Base-by-base conservation (phyloP, 2,888 invertebrate genomes). In the Apeira syringaria region DNA sequence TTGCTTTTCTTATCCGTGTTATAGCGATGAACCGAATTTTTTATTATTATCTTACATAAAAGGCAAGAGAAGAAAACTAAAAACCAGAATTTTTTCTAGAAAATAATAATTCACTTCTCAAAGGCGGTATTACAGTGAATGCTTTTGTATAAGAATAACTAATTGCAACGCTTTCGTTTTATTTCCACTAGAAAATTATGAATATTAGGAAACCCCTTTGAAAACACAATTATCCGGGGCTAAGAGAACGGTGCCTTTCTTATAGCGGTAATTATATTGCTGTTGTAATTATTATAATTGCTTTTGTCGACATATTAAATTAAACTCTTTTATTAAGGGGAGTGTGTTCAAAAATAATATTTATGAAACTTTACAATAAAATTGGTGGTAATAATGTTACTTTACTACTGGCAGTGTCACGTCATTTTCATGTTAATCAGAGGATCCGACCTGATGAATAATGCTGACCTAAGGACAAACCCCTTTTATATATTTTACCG, bases 281-380 rank as follows among this genome's bases (percentile, higher is more conserved):
- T 70, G 64, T 60, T 64, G 76, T 86, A 83, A 88, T 88, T 88
- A 87, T 81, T 62, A 75, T 87, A 88, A 88, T 88, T 80, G 85
- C 76, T 71, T 78, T 78, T 61, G 70, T 66, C 67, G 77, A 81
- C 79, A 82, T 83, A 80, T 76, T 77, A 74, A 79, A 81, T 80
- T 72, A 75, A 50, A 69, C 73, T 66, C 60, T 60, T 74, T 77
- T 78, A 77, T 77, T 78, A 77, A 79, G 77, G 78, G 61, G 63
- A 6, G 11, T 11, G 8, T 31, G 17, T 37, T 24, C 15, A 24
- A 35, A 39, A 32, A 15, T 25, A 34, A 25, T 26, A 44, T 2
- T 1, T 26, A 26, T 27, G 1, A 7, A 2, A 8, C 13, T 5
- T 12, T 27, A 18, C 15, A 15, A 4, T 4, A 15, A 15, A 15